Evolutionary conservation across 2,113 vertebrate species (phyloP).

Genomic region (Caloenas nicobarica): DNA sequence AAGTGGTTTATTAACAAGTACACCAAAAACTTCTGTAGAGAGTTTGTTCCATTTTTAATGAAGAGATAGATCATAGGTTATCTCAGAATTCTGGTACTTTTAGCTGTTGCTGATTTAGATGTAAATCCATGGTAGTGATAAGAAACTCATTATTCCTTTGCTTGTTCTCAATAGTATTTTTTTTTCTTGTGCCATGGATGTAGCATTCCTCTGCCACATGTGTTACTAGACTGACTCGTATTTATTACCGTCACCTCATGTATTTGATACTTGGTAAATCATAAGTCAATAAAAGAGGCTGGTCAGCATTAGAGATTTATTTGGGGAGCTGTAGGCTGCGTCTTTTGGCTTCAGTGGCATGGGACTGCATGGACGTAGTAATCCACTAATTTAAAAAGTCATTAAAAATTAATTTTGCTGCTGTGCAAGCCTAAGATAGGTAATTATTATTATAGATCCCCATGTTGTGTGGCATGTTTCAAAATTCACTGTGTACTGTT

Average conservation of each 20-base stretch:
- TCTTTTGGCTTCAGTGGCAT: neutral
- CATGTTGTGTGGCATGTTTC: neutral
- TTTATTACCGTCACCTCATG: neutral
- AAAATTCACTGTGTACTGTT: neutral
- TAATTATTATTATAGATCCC: neutral
- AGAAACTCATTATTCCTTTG: neutral
- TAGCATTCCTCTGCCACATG: neutral
- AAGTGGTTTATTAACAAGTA: neutral
- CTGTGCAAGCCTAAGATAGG: neutral
- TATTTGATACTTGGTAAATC: neutral
- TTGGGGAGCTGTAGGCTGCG: neutral
- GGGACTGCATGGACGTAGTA: neutral
- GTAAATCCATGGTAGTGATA: neutral
- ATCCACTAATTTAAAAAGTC: neutral
- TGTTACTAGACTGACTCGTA: neutral
- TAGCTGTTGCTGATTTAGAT: neutral
- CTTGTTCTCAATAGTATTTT: neutral
- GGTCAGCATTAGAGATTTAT: neutral
- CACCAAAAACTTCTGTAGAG: neutral
- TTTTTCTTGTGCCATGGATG: neutral
- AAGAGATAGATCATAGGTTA: neutral
- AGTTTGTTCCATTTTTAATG: neutral
- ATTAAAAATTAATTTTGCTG: neutral
- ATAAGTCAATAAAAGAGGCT: neutral
- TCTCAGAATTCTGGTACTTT: neutral